Conservation (phyloP, 2,888 invertebrate species). For the Rutpela maculata region DNA sequence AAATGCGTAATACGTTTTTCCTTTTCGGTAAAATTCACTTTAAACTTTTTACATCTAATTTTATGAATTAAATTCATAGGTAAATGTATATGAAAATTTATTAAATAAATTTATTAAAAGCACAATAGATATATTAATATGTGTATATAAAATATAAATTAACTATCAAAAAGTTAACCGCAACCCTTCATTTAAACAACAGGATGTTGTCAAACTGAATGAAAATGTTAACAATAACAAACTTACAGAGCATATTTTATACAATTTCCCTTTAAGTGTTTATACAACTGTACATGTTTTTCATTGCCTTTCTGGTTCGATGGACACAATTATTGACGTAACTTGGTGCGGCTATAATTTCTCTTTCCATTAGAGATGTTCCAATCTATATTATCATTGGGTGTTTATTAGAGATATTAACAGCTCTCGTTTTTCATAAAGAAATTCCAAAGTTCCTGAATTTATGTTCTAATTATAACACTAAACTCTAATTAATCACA, state of each 20-base stretch:
- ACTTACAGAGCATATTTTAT: conserved; percentile 56
- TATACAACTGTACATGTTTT: conserved; percentile 60
- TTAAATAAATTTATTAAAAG: conserved; percentile 60
- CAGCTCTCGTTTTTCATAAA: too few species aligned
- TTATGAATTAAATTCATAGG: conserved; percentile 57
- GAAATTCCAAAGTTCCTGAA: too few species aligned
- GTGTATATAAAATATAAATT: conserved; percentile 62
- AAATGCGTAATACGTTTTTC: conserved; percentile 14
- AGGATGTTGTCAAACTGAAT: conserved; percentile 55
- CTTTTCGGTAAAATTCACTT: conserved; percentile 13
- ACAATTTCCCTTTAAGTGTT: conserved; percentile 55
- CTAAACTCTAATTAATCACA: too few species aligned
- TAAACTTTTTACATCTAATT: conserved; percentile 46
- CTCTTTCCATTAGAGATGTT: too few species aligned
- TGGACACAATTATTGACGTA: background rate
- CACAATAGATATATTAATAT: conserved; percentile 62
- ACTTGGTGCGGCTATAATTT: background rate
- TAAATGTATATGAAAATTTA: conserved; percentile 60
- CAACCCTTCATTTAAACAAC: conserved; percentile 63
- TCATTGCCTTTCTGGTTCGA: conserved; percentile 24
- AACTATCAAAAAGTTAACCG: conserved; percentile 65
- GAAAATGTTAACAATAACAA: conserved; percentile 60
- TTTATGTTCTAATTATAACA: too few species aligned
- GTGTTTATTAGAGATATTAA: too few species aligned
- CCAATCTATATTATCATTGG: too few species aligned